Percentiles rank a stretch among this genome's conserved stretches.
These are phyloP conservation scores for Polyodon spathula DNA, from an alignment of 2,113 vertebrate genomes.

Conservation along the genomic window DNA sequence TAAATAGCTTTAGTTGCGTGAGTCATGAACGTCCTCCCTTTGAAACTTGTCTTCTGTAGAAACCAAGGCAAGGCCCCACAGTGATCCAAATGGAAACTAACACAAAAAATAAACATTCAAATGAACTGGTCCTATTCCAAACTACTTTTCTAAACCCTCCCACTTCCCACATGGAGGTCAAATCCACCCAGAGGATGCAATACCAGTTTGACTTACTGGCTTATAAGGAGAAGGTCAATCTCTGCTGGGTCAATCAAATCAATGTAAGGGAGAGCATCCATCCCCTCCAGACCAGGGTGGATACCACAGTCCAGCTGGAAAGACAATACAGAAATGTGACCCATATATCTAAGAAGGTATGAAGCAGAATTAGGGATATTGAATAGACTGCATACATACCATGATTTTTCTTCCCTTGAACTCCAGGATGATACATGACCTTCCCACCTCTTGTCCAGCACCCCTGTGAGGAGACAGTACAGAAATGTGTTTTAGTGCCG, in stretches of 20 bases:
- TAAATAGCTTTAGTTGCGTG: constrained; percentile 99
- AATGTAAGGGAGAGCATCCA: constrained; percentile 95
- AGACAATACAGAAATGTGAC: constrained; percentile 7
- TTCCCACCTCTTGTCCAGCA: constrained; percentile 92
- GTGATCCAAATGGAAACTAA: constrained; percentile 94
- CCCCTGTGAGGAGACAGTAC: constrained; percentile 57
- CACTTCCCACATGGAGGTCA: not conserved
- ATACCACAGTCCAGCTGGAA: constrained; percentile 91
- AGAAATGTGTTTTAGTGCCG: not conserved
- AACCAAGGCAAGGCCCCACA: constrained; percentile 97
- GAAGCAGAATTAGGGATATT: too few species aligned
- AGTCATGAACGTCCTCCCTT: constrained; percentile 96
- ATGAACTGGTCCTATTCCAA: not conserved
- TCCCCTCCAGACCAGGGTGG: constrained; percentile 92
- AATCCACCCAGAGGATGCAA: not conserved
- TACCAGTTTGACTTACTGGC: constrained; percentile 71
- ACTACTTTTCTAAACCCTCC: not conserved
- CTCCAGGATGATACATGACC: constrained; percentile 94
- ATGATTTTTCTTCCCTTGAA: constrained; percentile 98
- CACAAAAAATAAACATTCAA: constrained; percentile 5
- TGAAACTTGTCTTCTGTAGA: constrained; percentile 96
- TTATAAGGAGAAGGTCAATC: constrained; percentile 93
- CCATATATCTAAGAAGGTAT: too few species aligned
- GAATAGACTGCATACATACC: constrained; percentile 46
- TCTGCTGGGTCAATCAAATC: constrained; percentile 95